Conservation (phyloP, 2,888 invertebrate genomes). For the Osedax frankpressi region DNA sequence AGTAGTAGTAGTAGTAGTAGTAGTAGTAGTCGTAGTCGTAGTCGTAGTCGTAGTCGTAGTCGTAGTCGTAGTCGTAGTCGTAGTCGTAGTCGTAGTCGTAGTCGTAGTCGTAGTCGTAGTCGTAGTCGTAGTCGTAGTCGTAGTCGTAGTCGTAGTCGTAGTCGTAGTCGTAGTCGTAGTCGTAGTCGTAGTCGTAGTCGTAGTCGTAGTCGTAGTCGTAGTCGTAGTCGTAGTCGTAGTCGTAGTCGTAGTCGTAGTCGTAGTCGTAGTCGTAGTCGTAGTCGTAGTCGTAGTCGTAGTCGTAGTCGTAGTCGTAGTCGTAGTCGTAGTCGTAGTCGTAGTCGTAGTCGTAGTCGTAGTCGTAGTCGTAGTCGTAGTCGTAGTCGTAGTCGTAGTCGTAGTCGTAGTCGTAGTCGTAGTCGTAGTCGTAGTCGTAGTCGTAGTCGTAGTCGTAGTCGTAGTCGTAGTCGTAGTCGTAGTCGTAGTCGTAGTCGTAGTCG, state of each 20-base stretch:
- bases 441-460: background rate
- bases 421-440: background rate
- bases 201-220: slow-evolving; percentile 22
- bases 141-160: slow-evolving; percentile 22
- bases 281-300: background rate
- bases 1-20: slow-evolving; percentile 24
- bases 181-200: slow-evolving; percentile 22
- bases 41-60: slow-evolving; percentile 22
- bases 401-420: background rate
- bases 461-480: background rate
- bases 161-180: slow-evolving; percentile 22
- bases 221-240: slow-evolving; percentile 22
- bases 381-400: background rate
- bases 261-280: slow-evolving; percentile 22
- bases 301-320: background rate
- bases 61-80: slow-evolving; percentile 19
- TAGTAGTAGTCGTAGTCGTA: slow-evolving; percentile 23
- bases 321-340: slow-evolving; percentile 17
- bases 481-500: background rate
- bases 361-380: slow-evolving; percentile 16
- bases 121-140: slow-evolving; percentile 22
- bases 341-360: slow-evolving; percentile 20
- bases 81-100: slow-evolving; percentile 15
- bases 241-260: slow-evolving; percentile 23
- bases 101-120: slow-evolving; percentile 30